phyloP scores from a whole-genome alignment of 1,140 invertebrate species.

The Pachyrhynchus sulphureomaculatus region DNA sequence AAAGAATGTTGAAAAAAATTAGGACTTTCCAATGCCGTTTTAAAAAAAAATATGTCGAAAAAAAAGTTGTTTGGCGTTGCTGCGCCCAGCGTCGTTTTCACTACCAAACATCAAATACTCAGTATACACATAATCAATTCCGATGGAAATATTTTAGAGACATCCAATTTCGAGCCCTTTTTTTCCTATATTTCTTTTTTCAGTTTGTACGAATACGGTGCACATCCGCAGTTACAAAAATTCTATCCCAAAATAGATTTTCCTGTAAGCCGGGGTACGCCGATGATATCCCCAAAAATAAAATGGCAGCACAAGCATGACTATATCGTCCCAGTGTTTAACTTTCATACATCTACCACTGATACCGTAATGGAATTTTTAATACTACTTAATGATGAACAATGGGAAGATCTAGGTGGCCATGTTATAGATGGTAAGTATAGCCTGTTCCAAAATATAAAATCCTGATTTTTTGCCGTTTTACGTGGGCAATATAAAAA shows the following conservation, averaged over 20 bases:
- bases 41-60: too few relatives aligned
- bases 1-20: too few relatives aligned
- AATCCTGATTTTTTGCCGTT: too few relatives aligned
- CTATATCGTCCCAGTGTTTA: constrained; percentile 45
- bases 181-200: background rate
- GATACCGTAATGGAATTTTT: background rate
- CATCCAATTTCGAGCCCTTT: too few relatives aligned
- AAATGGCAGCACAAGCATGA: constrained; percentile 65
- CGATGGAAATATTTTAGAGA: too few relatives aligned
- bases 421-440: constrained; percentile 80
- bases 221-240: constrained; percentile 56
- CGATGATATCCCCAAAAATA: constrained; percentile 62
- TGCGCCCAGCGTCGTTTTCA: too few relatives aligned
- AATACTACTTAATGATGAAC: constrained; percentile 63
- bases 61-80: too few relatives aligned
- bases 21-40: too few relatives aligned
- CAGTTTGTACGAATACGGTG: constrained; percentile 62
- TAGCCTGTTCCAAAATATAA: too few relatives aligned
- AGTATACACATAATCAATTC: too few relatives aligned
- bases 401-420: constrained; percentile 75
- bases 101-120: too few relatives aligned
- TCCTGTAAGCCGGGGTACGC: constrained; percentile 63
- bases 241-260: constrained; percentile 58
- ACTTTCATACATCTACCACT: background rate
- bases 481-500: too few relatives aligned